Base-by-base conservation (phyloP, 2,888 invertebrate genomes). In the Nasonovia ribisnigri region DNA sequence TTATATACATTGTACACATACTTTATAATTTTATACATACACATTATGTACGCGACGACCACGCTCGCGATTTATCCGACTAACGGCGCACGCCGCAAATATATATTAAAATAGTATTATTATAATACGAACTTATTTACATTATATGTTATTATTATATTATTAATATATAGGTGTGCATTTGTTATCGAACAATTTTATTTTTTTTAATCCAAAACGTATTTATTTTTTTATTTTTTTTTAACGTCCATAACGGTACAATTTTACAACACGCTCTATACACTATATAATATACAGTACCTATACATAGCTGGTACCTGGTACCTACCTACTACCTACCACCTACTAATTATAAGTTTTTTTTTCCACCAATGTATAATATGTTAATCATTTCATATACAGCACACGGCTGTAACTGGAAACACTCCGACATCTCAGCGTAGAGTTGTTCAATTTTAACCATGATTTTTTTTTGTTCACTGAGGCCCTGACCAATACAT, bases 21-120 rank as follows among this genome's bases (percentile, higher is more conserved):
- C 24, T 24, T 88, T 3, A 77, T 42, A 77, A 36, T 26, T 57
- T 8, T 57, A 26, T 24, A n/a, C 16, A 48, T 6, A 29, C 20
- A 29, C n/a, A n/a, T n/a, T 36, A 88, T 10, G 24, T 88, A 48
- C 51, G 24, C 10, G 87, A 88, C 87, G 48, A 88, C 20, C 87
- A 88, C 51, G 87, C 8, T 24, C 36, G 87, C 77, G 36, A 88
- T 88, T 51, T 51, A 88, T 88, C 87, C 87, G 51, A 88, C 36
- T 88, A 88, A 51, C 51, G 87, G 87, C 51, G 26, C 6, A 51
- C 51, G 51, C 36, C 24, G 51, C 10, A 51, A 88, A 48, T 24
- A 51, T 51, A 0, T 13, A 24, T 26, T 29, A 36, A 24, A 87
- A 87, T 87, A 51, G 46, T 87, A 86, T 29, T 87, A 86, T 29